Conservation (phyloP, 2,888 invertebrate genomes). For the Orthonevra nobilis region DNA sequence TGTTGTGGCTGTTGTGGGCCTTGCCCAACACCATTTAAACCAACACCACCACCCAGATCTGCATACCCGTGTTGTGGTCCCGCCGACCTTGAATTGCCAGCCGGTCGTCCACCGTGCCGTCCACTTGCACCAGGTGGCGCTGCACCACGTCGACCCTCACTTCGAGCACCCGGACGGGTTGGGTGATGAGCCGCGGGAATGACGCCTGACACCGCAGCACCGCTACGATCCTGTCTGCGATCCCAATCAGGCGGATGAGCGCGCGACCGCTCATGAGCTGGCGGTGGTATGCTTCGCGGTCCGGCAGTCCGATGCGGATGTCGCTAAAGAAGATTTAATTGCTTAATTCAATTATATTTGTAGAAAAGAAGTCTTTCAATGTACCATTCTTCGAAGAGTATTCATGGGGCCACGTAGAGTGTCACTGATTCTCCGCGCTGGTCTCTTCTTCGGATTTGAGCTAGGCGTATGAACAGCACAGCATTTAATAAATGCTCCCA, state of each 20-base stretch:
- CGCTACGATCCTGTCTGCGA: conserved; percentile 74
- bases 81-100: conserved; percentile 73
- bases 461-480: conserved; percentile 99
- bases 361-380: conserved; percentile 36
- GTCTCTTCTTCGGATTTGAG: conserved; percentile 98
- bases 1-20: conserved; percentile 80
- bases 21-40: conserved; percentile 65
- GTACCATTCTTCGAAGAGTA: conserved; percentile 92
- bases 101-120: conserved; percentile 76
- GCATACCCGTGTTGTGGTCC: conserved; percentile 82
- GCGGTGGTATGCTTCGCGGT: conserved; percentile 81
- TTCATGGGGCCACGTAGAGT: conserved; percentile 95
- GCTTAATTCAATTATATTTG: neutral
- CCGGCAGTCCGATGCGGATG: conserved; percentile 79
- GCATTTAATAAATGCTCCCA: conserved; percentile 99
- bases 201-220: conserved; percentile 32
- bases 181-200: conserved; percentile 51
- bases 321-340: conserved; percentile 76
- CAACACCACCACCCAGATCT: conserved; percentile 79
- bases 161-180: conserved; percentile 77
- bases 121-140: conserved; percentile 73
- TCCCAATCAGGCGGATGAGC: conserved; percentile 78
- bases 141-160: conserved; percentile 72
- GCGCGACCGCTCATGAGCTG: conserved; percentile 79
- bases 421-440: conserved; percentile 95